phyloP scores from a whole-genome alignment of 2,113 vertebrate genomes.

The Protobothrops mucrosquamatus region DNA sequence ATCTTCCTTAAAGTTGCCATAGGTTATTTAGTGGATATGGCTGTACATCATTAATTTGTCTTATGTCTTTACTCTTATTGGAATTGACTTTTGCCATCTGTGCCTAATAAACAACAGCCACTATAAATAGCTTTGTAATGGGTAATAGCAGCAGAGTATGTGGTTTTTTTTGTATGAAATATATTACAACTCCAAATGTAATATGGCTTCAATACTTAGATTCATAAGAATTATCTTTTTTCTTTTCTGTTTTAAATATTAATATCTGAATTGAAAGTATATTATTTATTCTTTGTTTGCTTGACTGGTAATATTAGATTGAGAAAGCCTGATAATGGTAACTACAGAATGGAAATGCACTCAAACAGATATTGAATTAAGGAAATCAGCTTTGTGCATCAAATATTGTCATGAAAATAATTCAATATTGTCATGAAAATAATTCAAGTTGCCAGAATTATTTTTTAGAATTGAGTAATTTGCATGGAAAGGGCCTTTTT shows the following conservation, averaged over 20 bases:
- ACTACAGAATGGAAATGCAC: neutral
- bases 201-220: neutral
- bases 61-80: conserved; percentile 65
- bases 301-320: neutral
- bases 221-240: neutral
- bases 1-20: conserved; percentile 62
- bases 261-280: no score
- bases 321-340: neutral
- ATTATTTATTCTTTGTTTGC: neutral
- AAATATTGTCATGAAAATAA: neutral
- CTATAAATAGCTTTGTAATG: conserved; percentile 61
- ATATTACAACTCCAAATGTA: neutral
- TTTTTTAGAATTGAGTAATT: neutral
- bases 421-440: neutral
- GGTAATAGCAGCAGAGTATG: conserved; percentile 10
- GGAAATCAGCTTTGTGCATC: neutral
- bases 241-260: neutral
- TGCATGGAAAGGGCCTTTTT: neutral
- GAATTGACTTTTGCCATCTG: conserved; percentile 62
- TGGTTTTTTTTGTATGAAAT: neutral
- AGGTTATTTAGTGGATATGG: conserved; percentile 61
- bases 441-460: neutral
- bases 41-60: conserved; percentile 54
- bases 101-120: conserved; percentile 47
- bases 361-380: neutral